phyloP scores from a whole-genome alignment of 2,888 invertebrate species.

The Diplolepis rosae region DNA sequence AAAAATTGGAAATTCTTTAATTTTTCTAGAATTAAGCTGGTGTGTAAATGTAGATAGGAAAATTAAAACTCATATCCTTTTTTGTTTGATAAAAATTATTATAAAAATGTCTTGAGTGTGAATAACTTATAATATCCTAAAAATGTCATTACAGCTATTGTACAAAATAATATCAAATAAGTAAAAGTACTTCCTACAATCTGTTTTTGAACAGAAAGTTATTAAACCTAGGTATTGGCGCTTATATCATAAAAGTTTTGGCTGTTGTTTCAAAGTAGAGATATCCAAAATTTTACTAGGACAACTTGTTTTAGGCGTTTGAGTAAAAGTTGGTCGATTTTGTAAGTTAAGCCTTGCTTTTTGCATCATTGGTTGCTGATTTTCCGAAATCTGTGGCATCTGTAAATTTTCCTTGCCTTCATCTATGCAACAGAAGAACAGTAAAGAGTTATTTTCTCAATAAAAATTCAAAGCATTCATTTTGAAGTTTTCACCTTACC shows the following conservation, averaged over 20 bases:
- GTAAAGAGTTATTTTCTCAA: no score
- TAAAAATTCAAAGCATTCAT: neutral
- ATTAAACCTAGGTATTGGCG: conserved; percentile 20
- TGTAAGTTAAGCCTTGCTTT: conserved; percentile 39
- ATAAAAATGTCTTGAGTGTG: neutral
- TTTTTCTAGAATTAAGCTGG: no score
- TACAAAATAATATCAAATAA: conserved; percentile 18
- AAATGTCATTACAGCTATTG: neutral
- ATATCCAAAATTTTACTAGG: conserved; percentile 81
- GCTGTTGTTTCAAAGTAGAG: conserved; percentile 81
- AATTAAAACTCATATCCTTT: no score
- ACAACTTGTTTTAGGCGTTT: conserved; percentile 55
- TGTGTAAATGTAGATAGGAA: no score
- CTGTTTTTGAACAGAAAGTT: neutral
- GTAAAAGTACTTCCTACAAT: neutral
- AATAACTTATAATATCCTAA: neutral
- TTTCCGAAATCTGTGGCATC: conserved; percentile 22
- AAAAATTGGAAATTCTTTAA: no score
- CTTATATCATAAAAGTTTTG: conserved; percentile 77
- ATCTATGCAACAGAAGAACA: no score
- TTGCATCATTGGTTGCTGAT: conserved; percentile 24
- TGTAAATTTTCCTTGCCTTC: conserved; percentile 33
- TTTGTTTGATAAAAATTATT: neutral
- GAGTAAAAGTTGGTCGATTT: conserved; percentile 47
- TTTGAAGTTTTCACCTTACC: conserved; percentile 50